Evolutionary conservation across 2,113 vertebrate genomes (phyloP), one percentile per base, ranked within the genome.

Genomic region (Choloepus hoffmanni): DNA sequence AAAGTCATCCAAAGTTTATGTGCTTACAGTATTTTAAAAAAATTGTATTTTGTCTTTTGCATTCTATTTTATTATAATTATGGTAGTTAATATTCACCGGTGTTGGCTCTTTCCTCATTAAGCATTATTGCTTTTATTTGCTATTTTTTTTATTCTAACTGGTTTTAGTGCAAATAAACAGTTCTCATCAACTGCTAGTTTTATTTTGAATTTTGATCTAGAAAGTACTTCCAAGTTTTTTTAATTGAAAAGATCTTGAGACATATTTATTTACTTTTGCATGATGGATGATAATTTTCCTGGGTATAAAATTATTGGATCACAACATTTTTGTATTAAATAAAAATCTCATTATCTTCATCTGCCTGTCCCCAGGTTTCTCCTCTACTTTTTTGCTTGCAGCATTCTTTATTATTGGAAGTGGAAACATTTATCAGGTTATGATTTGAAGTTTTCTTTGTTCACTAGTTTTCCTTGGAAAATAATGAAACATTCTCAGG

Each of bases 351-450:
- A 36, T 92, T 73, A 58, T 78, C 48, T 82, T 85, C 90, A 68
- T 84, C 13, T 89, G 30, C 8, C 18, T 62, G 16, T 15, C 62
- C 33, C 88, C 23, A 81, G 16, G 9, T 96, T 96, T 95, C 58
- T 67, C 0, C 89, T 91, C 19, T 96, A 2, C 24, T n/a, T 63
- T 14, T 26, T 36, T 85, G 55, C 67, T 40, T 78, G 24, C 18
- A 68, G 30, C 36, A 84, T 91, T 94, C 62, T 72, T 97, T 93
- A 83, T 92, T 81, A 60, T 33, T 92, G 76, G 60, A 68, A 96
- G 48, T 87, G 76, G 87, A 89, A 86, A 93, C 92, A 73, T 95
- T 96, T 95, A 77, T 95, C 36, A 89, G 87, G 53, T 63, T 89
- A 68, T 43, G 60, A 89, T 53, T 82, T 50, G 33, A 76, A 92